Evolutionary conservation across 2,888 invertebrate genomes (phyloP).

Genomic region (Chymomyza procnemis): DNA sequence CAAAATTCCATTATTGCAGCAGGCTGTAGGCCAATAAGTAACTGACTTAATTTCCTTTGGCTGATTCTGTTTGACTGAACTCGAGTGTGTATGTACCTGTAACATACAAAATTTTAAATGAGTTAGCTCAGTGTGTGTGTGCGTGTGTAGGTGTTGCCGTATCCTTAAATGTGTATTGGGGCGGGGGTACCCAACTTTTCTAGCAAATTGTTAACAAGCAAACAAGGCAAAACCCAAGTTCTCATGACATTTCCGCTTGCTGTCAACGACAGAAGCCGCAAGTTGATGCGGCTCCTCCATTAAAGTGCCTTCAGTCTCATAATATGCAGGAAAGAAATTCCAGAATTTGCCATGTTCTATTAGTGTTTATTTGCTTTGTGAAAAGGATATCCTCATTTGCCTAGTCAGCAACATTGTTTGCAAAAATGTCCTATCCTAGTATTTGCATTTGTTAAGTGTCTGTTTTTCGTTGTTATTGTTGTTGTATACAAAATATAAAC

Average conservation of each 20-base stretch:
- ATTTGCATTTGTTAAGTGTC: neutral
- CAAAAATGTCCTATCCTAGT: neutral
- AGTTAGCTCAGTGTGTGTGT: too few relatives aligned
- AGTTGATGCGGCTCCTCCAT: neutral
- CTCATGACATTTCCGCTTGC: neutral
- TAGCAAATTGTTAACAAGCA: neutral
- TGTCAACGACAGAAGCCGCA: neutral
- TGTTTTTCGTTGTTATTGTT: neutral
- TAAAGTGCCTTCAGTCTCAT: neutral
- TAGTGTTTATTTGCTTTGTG: slow-evolving; percentile 13
- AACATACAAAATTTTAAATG: too few relatives aligned
- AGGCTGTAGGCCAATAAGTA: too few relatives aligned
- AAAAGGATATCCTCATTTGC: slow-evolving; percentile 38
- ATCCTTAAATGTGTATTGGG: neutral
- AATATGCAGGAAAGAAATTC: neutral
- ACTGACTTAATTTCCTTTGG: neutral
- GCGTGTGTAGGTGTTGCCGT: too few relatives aligned
- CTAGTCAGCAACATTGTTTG: neutral
- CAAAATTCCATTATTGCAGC: neutral
- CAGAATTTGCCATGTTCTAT: slow-evolving; percentile 18
- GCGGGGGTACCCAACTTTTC: neutral
- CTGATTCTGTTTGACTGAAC: neutral
- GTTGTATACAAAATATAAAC: neutral
- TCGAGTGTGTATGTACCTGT: neutral
- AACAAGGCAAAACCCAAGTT: neutral